Conservation (phyloP, 2,113 vertebrate species). For the Helogale parvula region DNA sequence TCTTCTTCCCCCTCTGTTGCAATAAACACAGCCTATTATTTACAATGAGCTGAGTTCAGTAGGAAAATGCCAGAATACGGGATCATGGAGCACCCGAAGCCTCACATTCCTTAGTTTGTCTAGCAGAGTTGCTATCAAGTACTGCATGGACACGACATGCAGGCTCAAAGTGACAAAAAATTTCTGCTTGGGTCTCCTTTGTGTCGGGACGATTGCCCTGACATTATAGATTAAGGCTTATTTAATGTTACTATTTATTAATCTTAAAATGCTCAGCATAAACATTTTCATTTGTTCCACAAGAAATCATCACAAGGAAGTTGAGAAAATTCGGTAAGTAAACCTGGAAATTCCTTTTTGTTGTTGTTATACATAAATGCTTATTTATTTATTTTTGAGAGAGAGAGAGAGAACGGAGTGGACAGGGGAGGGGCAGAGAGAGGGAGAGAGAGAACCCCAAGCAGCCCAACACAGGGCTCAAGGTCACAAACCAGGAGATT, state of each 20-base stretch:
- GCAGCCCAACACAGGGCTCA: neutral
- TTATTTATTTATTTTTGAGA: neutral
- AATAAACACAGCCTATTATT: neutral
- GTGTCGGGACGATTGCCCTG: neutral
- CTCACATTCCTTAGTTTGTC: neutral
- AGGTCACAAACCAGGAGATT: neutral
- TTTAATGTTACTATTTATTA: too few species aligned
- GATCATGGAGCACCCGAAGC: neutral
- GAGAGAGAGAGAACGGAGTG: neutral
- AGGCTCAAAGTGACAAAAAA: neutral
- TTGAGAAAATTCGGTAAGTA: neutral
- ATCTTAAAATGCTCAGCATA: neutral
- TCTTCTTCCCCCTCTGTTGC: neutral
- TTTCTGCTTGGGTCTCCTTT: too few species aligned
- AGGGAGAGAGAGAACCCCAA: neutral
- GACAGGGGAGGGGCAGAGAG: neutral
- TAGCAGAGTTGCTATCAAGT: neutral
- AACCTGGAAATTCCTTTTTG: neutral
- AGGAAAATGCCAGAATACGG: neutral
- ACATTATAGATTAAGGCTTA: neutral
- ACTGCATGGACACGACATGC: rapidly evolving
- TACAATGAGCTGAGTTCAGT: neutral
- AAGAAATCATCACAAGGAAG: neutral
- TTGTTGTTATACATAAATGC: neutral
- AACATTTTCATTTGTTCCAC: neutral